phyloP scores from a whole-genome alignment of 2,888 invertebrate genomes.

The Toxonevra muliebris region DNA sequence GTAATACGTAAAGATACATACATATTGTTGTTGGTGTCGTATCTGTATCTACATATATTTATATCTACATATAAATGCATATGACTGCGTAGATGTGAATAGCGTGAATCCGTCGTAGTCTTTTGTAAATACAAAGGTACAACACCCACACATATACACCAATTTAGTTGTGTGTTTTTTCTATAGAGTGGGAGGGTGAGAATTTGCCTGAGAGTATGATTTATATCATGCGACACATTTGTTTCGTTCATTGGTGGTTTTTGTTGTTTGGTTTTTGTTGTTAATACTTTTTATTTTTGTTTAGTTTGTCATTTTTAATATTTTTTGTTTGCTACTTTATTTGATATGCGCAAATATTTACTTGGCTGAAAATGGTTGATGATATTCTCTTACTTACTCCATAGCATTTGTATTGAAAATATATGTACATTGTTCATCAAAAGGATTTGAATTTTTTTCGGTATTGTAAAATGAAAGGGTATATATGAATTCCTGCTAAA shows the following conservation, averaged over 20 bases:
- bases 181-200: neutral
- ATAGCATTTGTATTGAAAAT: too few relatives aligned
- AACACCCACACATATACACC: neutral
- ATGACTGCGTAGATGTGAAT: neutral
- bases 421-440: too few relatives aligned
- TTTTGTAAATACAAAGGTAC: neutral
- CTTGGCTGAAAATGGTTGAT: too few relatives aligned
- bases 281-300: neutral
- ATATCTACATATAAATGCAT: neutral
- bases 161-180: neutral
- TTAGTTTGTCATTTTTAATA: too few relatives aligned
- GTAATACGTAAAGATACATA: too few relatives aligned
- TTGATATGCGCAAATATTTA: too few relatives aligned
- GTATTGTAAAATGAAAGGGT: too few relatives aligned
- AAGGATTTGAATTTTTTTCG: too few relatives aligned
- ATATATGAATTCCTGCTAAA: too few relatives aligned
- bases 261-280: neutral
- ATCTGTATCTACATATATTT: neutral
- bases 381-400: too few relatives aligned
- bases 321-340: too few relatives aligned
- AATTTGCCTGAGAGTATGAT: constrained; percentile 17
- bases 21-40: too few relatives aligned
- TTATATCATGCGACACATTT: constrained; percentile 26
- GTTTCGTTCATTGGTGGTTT: neutral
- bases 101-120: neutral